phyloP scores from a whole-genome alignment of 2,888 invertebrate species.

The Melieria omissa region DNA sequence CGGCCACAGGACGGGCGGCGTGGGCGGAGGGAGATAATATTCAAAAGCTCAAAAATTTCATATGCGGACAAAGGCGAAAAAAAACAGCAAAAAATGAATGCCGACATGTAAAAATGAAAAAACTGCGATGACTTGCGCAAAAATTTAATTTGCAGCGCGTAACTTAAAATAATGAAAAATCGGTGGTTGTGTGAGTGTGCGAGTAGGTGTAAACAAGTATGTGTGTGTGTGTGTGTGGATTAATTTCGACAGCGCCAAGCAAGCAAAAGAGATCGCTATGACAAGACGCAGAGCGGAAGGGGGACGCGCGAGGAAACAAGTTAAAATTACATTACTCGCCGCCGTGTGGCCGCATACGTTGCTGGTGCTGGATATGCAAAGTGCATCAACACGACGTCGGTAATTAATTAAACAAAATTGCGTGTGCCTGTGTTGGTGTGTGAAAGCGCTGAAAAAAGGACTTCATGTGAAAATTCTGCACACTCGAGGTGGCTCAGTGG shows the following conservation, averaged over 20 bases:
- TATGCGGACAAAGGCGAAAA: background rate
- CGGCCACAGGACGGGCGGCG: background rate
- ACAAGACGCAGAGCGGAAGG: background rate
- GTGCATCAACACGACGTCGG: slow-evolving; percentile 42
- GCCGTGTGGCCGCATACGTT: no score
- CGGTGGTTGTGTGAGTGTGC: background rate
- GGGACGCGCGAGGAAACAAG: background rate
- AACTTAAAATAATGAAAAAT: background rate
- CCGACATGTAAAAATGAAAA: background rate
- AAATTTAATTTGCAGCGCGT: no score
- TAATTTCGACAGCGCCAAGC: slow-evolving; percentile 3
- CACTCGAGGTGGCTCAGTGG: no score
- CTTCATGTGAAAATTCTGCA: no score
- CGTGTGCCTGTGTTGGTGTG: slow-evolving; percentile 6
- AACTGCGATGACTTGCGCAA: background rate
- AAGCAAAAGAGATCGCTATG: background rate
- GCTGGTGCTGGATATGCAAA: slow-evolving; percentile 15
- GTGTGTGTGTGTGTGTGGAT: background rate
- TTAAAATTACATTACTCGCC: slow-evolving; percentile 12
- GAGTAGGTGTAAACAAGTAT: background rate
- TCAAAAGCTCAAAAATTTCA: background rate
- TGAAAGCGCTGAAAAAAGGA: no score
- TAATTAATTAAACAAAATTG: slow-evolving; percentile 49
- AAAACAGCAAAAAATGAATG: background rate
- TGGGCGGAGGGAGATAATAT: background rate